Base-by-base conservation (phyloP, 2,113 vertebrate species). In the Propithecus coquereli region DNA sequence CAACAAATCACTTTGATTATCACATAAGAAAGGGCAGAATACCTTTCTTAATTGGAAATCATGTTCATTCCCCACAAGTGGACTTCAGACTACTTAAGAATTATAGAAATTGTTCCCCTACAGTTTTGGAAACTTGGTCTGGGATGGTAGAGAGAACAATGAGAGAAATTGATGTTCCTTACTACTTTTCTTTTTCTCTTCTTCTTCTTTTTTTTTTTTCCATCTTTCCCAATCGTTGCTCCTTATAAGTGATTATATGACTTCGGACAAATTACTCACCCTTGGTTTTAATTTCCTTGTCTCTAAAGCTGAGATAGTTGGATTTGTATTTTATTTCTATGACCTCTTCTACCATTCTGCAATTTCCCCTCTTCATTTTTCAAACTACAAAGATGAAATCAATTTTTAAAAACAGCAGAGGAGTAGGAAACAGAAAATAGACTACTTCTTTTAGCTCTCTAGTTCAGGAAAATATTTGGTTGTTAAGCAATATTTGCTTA, bases 1-100 rank as follows among this genome's bases (percentile, higher is more conserved):
- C 61, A 95, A 83, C 40, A 87, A 82, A 92, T 82, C 65, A 50
- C n/a, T 61, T 77, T 23, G 83, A 8, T 34, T 32, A 92, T 90
- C 52, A 23, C 37, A 22, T 84, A 76, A 86, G 11, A 65, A 59
- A 95, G 34, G 66, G 43, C 16, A 83, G 30, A 80, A 85, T 22
- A 71, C 10, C 30, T 95, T 91, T 92, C 30, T 86, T 47, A 80
- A 66, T 63, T 73, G 81, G 87, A 91, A 87, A 95, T 87, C 22
- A 40, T 13, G 47, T 80, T 61, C 65, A 87, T 91, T 71, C 23
- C 32, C 22, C 37, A 84, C 74, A 90, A 90, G 32, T 87, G n/a
- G 12, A 66, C 59, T 32, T 85, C 43, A 45, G 16, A 20, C 23
- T 93, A 76, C 47, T 84, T 90, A 84, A 87, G 20, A 90, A 79